Evolutionary conservation across 2,113 vertebrate genomes (phyloP).

Genomic region (Willisornis vidua): DNA sequence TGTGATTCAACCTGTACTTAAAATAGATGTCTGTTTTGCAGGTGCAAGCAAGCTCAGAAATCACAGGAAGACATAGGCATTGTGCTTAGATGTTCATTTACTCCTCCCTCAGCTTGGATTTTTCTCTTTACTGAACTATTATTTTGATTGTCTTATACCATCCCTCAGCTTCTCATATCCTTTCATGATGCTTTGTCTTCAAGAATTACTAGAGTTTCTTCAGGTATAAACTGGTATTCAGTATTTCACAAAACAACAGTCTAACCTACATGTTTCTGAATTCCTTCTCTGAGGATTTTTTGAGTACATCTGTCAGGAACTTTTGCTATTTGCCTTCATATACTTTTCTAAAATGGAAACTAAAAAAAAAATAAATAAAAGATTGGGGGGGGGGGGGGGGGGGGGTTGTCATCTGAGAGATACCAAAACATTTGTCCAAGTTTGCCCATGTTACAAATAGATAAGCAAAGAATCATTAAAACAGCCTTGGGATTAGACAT

Average conservation of each 20-base stretch:
- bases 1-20: not conserved
- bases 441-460: constrained; percentile 1
- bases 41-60: not conserved
- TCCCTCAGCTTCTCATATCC: not conserved
- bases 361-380: not conserved
- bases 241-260: not conserved
- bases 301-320: not conserved
- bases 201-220: not conserved
- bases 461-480: constrained; percentile 59
- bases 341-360: not conserved
- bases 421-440: not conserved
- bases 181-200: not conserved
- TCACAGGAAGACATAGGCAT: not conserved
- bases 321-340: not conserved
- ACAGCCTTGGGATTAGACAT: constrained; percentile 21
- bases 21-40: not conserved
- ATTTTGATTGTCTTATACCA: not conserved
- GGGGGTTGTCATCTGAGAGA: not conserved
- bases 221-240: not conserved
- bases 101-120: not conserved
- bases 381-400: too few relatives aligned
- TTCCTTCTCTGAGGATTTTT: not conserved
- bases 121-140: not conserved
- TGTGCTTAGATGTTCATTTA: not conserved
- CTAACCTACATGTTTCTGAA: not conserved